Evolutionary conservation across 2,797 vertebrate species (phyloP).

Genomic region (Brachymystax lenok): DNA sequence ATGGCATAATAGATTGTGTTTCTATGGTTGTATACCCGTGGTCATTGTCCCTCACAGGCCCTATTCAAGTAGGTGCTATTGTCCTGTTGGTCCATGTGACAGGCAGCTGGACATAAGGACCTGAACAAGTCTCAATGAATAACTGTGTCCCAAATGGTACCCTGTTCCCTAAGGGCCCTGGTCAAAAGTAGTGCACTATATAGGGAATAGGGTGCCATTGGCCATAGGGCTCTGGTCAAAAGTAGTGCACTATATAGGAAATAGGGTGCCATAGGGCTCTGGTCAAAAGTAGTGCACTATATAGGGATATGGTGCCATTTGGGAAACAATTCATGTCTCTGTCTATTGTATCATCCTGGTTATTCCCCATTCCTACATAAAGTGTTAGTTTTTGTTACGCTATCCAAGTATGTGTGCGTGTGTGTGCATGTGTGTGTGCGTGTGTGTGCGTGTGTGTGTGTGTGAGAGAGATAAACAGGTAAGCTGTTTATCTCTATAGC

Average conservation of each 20-base stretch:
- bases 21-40: neutral
- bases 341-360: neutral
- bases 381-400: conserved; percentile 20
- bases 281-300: no score
- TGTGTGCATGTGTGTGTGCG: no score
- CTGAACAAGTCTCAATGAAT: neutral
- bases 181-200: neutral
- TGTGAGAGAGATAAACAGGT: no score
- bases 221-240: no score
- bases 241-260: no score
- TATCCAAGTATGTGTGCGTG: neutral
- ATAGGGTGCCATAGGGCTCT: no score
- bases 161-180: neutral
- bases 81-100: neutral
- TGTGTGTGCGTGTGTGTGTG: no score
- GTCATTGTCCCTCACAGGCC: neutral
- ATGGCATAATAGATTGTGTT: neutral
- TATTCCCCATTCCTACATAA: neutral
- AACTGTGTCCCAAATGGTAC: neutral
- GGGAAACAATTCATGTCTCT: neutral
- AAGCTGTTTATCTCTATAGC: conserved; percentile 6
- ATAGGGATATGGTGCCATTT: neutral
- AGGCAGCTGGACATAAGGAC: neutral
- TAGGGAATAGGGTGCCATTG: no score
- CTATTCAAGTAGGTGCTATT: conserved; percentile 18